Percentiles rank a stretch among this genome's conserved stretches.
These are phyloP conservation scores for Eolophus roseicapilla DNA, from an alignment of 2,113 vertebrate genomes.

Conservation along the genomic window DNA sequence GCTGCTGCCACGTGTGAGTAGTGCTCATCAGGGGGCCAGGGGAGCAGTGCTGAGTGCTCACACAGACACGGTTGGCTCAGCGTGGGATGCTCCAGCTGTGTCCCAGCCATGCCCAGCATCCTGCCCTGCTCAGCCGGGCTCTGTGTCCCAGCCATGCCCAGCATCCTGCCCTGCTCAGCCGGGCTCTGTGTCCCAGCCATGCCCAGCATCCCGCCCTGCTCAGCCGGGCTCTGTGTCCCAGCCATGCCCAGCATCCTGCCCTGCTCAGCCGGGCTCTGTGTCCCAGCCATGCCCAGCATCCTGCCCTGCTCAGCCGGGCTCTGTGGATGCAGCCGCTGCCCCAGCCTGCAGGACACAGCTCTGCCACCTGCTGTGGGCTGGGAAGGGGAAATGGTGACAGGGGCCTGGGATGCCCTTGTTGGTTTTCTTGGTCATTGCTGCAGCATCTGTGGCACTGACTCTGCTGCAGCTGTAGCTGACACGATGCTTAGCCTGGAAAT, in stretches of 20 bases:
- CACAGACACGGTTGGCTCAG: background rate
- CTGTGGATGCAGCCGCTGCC: background rate
- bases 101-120: rapidly evolving
- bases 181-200: rapidly evolving
- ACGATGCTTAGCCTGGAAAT: rapidly evolving
- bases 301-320: rapidly evolving
- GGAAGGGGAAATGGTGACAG: rapidly evolving
- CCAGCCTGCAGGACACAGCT: background rate
- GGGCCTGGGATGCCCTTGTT: background rate
- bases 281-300: rapidly evolving
- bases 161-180: rapidly evolving
- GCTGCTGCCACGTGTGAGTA: background rate
- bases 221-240: rapidly evolving
- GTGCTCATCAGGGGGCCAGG: background rate
- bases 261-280: rapidly evolving
- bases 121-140: rapidly evolving
- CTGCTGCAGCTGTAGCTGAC: background rate
- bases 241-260: background rate
- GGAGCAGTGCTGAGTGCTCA: rapidly evolving
- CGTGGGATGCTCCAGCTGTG: background rate
- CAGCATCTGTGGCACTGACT: background rate
- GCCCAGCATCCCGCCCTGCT: background rate
- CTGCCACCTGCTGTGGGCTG: background rate
- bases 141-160: rapidly evolving
- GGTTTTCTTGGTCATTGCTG: background rate